phyloP scores from a whole-genome alignment of 2,113 vertebrate species.

The Erythrocebus patas region DNA sequence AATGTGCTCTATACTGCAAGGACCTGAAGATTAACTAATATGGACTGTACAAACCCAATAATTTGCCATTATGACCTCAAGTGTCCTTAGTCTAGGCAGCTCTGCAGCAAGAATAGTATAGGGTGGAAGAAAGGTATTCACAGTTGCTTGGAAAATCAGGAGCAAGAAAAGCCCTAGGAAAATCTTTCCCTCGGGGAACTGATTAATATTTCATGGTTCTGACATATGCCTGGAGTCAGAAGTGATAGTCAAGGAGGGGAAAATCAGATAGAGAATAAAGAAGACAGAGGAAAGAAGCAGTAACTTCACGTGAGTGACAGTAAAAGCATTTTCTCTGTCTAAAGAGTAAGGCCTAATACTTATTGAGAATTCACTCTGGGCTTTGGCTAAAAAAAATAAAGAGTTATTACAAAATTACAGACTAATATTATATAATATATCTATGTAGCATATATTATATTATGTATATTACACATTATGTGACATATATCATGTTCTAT shows the following conservation, averaged over 20 bases:
- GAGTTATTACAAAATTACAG: background rate
- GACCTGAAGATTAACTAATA: background rate
- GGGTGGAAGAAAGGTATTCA: background rate
- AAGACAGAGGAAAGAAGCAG: background rate
- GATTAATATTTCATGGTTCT: slow-evolving; percentile 24
- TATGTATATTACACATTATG: background rate
- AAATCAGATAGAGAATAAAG: background rate
- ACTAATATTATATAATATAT: background rate
- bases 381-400: background rate
- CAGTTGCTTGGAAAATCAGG: background rate
- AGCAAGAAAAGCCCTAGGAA: background rate
- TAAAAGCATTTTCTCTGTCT: background rate
- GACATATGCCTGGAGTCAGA: background rate
- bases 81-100: background rate
- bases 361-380: background rate
- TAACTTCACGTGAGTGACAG: background rate
- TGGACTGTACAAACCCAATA: background rate
- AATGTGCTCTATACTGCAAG: background rate
- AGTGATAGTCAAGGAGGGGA: background rate
- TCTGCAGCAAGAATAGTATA: background rate
- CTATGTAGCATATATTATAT: background rate
- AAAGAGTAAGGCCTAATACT: background rate
- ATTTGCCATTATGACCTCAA: background rate
- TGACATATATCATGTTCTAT: background rate
- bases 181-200: slow-evolving; percentile 13